A percentile compares a stretch with the other conserved stretches of the same genome.
Conservation (phyloP, 2,113 vertebrate genomes). For the Crotalus viridis region DNA sequence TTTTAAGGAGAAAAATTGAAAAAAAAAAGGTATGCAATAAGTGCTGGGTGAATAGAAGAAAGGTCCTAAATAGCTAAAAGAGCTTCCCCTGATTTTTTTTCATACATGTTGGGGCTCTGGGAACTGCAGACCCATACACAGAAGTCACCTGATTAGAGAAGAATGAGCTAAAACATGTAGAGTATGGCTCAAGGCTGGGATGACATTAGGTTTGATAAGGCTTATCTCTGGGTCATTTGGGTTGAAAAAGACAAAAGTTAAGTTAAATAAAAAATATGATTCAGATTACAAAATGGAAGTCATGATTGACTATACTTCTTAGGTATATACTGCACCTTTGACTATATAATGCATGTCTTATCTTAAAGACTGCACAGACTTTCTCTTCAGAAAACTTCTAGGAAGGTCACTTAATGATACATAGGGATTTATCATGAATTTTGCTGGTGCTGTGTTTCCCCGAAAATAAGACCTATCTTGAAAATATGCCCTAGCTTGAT, state of each 20-base stretch:
- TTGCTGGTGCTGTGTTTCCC: not conserved
- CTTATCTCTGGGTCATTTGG: not conserved
- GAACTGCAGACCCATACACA: not conserved
- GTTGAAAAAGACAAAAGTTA: not conserved
- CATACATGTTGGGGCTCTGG: not conserved
- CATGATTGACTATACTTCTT: not conserved
- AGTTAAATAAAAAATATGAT: not conserved
- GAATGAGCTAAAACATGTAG: not conserved
- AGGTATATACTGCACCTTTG: not conserved
- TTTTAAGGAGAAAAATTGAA: not conserved
- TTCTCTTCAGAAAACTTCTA: not conserved
- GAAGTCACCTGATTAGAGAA: not conserved
- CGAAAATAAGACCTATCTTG: too few relatives aligned
- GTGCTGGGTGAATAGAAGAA: not conserved
- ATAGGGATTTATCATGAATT: not conserved
- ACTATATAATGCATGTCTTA: not conserved
- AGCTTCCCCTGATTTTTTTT: not conserved
- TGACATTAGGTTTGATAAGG: not conserved
- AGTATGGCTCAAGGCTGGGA: not conserved
- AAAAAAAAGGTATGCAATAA: slow-evolving; percentile 1
- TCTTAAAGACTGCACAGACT: not conserved
- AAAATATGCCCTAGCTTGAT: too few relatives aligned
- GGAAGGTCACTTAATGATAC: not conserved
- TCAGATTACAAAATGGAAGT: not conserved
- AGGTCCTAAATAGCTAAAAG: slow-evolving; percentile 9